phyloP scores from a whole-genome alignment of 2,888 invertebrate species.

The Stenodema calcarata region DNA sequence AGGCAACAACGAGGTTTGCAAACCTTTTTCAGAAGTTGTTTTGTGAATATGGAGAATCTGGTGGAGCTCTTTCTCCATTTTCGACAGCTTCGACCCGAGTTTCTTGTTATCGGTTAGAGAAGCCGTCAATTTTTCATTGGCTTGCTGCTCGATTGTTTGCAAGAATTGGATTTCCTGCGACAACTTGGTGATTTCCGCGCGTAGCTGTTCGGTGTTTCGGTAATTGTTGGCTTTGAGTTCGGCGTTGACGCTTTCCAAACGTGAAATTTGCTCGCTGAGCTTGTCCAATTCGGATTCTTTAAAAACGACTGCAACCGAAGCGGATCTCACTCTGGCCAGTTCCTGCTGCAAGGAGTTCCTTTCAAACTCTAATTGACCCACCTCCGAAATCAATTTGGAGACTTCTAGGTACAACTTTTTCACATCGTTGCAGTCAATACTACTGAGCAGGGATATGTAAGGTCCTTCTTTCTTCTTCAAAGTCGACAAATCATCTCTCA shows the following conservation, averaged over 20 bases:
- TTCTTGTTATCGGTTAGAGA: not conserved
- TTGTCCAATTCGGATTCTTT: not conserved
- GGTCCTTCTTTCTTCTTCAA: slow-evolving; percentile 15
- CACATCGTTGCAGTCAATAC: slow-evolving; percentile 58
- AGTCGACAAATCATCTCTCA: slow-evolving; percentile 44
- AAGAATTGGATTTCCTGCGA: slow-evolving; percentile 1
- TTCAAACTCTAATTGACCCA: slow-evolving; percentile 59
- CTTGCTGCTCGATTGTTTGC: slow-evolving; percentile 17
- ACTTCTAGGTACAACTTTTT: slow-evolving; percentile 57
- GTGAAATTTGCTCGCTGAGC: slow-evolving; percentile 22
- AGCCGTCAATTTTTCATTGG: slow-evolving; percentile 2
- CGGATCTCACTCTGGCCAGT: not conserved
- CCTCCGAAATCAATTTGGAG: slow-evolving; percentile 40
- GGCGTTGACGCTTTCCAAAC: slow-evolving; percentile 6
- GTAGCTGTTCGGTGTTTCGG: not conserved
- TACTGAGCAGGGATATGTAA: slow-evolving; percentile 1
- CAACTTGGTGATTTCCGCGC: slow-evolving; percentile 21
- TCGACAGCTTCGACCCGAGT: not conserved
- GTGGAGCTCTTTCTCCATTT: not conserved
- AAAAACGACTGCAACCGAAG: not conserved
- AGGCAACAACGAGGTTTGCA: not conserved
- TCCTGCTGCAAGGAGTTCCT: slow-evolving; percentile 55
- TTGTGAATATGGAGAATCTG: not conserved
- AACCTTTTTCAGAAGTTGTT: not conserved
- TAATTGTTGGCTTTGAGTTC: slow-evolving; percentile 14